phyloP scores from a whole-genome alignment of 2,888 invertebrate genomes.

The Tenthredo livida region DNA sequence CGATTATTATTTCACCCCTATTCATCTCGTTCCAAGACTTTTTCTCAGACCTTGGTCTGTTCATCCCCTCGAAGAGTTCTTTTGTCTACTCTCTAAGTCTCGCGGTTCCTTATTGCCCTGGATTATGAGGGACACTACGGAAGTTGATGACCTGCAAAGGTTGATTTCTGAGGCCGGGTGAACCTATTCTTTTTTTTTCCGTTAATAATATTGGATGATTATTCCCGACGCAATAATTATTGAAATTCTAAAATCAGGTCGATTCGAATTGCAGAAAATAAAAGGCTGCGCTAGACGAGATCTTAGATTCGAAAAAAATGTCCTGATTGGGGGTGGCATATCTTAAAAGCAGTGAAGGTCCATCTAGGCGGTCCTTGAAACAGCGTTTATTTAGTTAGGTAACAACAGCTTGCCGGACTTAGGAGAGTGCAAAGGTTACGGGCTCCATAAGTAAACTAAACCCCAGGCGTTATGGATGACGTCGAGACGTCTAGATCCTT shows the following conservation, averaged over 20 bases:
- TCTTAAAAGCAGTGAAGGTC: not conserved
- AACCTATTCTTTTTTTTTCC: not conserved
- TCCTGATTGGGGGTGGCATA: too few species aligned
- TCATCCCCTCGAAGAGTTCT: constrained; percentile 1
- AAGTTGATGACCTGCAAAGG: constrained; percentile 26
- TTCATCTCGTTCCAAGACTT: constrained; percentile 25
- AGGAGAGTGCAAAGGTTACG: not conserved
- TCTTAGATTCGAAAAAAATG: not conserved
- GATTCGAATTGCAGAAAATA: not conserved
- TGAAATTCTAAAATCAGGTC: not conserved
- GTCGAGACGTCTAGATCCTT: not conserved
- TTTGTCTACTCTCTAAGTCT: not conserved
- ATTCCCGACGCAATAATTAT: not conserved
- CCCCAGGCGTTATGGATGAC: not conserved
- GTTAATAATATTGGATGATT: not conserved
- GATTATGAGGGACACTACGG: constrained; percentile 30
- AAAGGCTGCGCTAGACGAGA: too few species aligned
- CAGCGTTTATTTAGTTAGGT: constrained; percentile 6
- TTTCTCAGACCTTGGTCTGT: not conserved
- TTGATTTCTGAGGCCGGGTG: not conserved
- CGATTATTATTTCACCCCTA: not conserved
- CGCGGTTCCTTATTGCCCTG: constrained; percentile 5
- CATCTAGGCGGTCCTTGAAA: not conserved
- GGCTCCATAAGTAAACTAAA: not conserved
- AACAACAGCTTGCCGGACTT: not conserved